Evolutionary conservation across 2,888 invertebrate species (phyloP).

Genomic region (Diarsia dahlii): DNA sequence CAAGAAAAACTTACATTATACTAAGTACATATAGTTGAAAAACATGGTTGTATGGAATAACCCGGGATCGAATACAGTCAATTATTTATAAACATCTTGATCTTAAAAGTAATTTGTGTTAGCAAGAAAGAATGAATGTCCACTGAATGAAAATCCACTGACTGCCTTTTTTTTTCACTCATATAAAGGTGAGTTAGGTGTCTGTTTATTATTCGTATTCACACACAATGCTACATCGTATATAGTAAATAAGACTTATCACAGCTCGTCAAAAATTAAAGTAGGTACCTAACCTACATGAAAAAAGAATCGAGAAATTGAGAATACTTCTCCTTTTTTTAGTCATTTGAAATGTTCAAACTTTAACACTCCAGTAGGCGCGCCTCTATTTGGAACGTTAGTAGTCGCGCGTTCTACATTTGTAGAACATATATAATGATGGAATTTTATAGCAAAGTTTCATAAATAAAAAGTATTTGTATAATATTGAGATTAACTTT

Average conservation of each 20-base stretch:
- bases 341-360: background rate
- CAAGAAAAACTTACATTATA: background rate
- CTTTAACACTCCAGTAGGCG: too few species aligned
- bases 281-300: background rate
- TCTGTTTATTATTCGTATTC: background rate
- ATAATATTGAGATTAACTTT: too few species aligned
- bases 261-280: conserved; percentile 11
- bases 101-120: too few species aligned
- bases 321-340: background rate
- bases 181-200: background rate
- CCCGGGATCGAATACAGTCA: background rate
- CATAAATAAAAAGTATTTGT: too few species aligned
- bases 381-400: too few species aligned
- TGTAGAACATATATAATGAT: too few species aligned
- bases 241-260: conserved; percentile 7
- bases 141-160: background rate
- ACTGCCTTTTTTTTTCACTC: background rate
- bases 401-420: too few species aligned
- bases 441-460: too few species aligned
- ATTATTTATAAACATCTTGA: background rate
- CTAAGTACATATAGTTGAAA: background rate
- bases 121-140: too few species aligned
- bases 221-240: background rate
- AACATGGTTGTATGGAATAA: background rate
- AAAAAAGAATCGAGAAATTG: background rate